These are phyloP conservation scores for Cyanoderma ruficeps DNA, from an alignment of 2,113 vertebrate genomes.

Conservation along the genomic window DNA sequence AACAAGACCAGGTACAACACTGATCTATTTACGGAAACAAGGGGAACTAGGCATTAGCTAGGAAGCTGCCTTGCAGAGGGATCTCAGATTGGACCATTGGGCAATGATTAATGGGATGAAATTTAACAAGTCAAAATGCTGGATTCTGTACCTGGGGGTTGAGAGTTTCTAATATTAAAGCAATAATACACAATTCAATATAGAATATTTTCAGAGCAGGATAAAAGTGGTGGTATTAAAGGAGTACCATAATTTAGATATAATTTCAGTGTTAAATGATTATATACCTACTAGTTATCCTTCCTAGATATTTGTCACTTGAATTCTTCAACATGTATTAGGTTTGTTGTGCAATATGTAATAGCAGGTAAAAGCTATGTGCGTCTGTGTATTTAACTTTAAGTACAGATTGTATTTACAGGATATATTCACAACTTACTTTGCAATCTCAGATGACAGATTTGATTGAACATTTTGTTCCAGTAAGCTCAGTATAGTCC, in stretches of 20 bases:
- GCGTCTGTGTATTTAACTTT: not conserved
- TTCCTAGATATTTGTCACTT: not conserved
- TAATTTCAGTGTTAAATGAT: not conserved
- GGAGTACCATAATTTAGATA: not conserved
- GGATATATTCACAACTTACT: not conserved
- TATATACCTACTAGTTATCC: not conserved
- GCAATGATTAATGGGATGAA: not conserved
- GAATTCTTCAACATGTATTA: not conserved
- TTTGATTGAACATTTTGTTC: not conserved
- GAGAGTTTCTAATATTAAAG: not conserved
- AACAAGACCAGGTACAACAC: not conserved
- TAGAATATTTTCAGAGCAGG: not conserved
- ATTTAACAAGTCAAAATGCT: not conserved
- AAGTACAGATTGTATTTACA: not conserved
- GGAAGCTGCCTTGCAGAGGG: not conserved
- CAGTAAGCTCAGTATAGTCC: not conserved
- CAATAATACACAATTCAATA: not conserved
- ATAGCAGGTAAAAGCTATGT: not conserved
- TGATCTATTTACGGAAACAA: not conserved
- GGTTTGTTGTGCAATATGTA: not conserved
- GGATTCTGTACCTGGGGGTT: not conserved
- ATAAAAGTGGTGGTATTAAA: not conserved
- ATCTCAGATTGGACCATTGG: not conserved
- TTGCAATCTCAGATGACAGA: not conserved
- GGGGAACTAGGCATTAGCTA: not conserved